Conservation (phyloP, 2,888 invertebrate genomes). For the Calameuta idolon region DNA sequence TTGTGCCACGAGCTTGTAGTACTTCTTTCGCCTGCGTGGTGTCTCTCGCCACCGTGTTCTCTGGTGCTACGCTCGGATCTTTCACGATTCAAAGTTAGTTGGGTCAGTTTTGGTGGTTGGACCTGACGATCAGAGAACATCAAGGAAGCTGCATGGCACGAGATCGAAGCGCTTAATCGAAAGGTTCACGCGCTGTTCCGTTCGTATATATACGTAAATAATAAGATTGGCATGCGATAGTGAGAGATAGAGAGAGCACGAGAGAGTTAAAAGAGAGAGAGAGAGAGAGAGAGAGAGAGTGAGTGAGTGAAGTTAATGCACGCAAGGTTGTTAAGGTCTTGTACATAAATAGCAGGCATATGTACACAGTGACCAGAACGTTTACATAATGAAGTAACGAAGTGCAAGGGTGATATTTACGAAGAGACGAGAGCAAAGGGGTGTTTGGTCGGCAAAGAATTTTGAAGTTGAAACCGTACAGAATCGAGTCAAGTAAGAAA, state of each 20-base stretch:
- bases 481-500: background rate
- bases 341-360: conserved; percentile 58
- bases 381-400: conserved; percentile 54
- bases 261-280: conserved; percentile 15
- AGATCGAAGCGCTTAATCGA: background rate
- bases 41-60: background rate
- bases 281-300: background rate
- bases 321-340: conserved; percentile 37
- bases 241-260: conserved; percentile 1
- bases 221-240: background rate
- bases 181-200: background rate
- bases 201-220: conserved; percentile 57
- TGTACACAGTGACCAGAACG: conserved; percentile 34
- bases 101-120: background rate
- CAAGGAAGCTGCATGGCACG: background rate
- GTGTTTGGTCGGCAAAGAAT: background rate
- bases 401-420: conserved; percentile 43
- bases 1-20: background rate
- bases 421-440: conserved; percentile 26
- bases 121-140: background rate
- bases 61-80: background rate
- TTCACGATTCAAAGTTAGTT: background rate
- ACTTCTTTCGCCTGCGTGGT: background rate
- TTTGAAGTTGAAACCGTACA: background rate
- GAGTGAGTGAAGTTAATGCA: conserved; percentile 26